Conservation (phyloP, 2,888 invertebrate species). For the Lobophora halterata region DNA sequence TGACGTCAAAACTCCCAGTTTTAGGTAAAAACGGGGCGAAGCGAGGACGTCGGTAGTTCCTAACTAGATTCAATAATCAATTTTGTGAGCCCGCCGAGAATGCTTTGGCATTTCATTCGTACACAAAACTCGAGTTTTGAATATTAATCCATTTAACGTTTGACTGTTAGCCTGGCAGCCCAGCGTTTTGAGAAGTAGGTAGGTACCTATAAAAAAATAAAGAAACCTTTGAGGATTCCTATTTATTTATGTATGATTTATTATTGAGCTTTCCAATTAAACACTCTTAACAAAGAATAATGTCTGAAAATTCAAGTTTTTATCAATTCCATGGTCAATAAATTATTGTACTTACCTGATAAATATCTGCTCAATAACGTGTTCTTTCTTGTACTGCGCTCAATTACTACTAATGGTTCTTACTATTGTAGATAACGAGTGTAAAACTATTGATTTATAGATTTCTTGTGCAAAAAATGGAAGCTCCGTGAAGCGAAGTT, state of each 20-base stretch:
- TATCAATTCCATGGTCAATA: conserved; percentile 8
- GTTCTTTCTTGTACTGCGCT: conserved; percentile 6
- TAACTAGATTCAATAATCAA: conserved; percentile 78
- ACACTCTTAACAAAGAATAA: conserved; percentile 1
- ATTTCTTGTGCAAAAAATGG: conserved; percentile 6
- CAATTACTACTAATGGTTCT: conserved; percentile 9
- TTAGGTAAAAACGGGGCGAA: conserved; percentile 44
- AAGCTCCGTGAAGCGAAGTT: conserved; percentile 21
- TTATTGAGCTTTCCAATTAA: conserved; percentile 12
- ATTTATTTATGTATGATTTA: too few species aligned
- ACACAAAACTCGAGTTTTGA: conserved; percentile 26
- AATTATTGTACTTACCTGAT: conserved; percentile 7
- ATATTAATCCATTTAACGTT: too few species aligned
- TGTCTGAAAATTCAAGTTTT: conserved; percentile 14
- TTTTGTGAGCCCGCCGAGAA: conserved; percentile 55
- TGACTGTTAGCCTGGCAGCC: too few species aligned
- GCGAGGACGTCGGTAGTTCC: conserved; percentile 61
- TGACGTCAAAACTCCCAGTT: conserved; percentile 39
- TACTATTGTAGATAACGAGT: conserved; percentile 2
- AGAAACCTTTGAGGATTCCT: too few species aligned
- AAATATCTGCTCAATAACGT: conserved; percentile 6
- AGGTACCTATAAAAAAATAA: too few species aligned
- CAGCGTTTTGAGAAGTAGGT: too few species aligned
- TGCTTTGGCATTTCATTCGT: conserved; percentile 31
- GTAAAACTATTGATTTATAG: conserved; percentile 10